Base-by-base conservation (phyloP, 2,113 vertebrate species). In the Actenoides lindsayi region DNA sequence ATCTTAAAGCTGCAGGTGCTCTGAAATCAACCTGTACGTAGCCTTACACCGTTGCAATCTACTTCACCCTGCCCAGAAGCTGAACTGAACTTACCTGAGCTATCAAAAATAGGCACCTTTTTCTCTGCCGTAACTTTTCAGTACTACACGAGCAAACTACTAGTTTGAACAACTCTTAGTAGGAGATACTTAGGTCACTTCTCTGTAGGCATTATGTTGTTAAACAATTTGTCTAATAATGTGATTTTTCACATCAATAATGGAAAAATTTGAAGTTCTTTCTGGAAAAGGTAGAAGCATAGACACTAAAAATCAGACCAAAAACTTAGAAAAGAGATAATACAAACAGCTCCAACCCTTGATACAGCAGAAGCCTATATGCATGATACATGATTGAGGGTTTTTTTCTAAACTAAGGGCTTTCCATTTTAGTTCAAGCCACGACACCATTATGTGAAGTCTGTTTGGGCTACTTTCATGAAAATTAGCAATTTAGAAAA, bases 401-500 rank as follows among this genome's bases (percentile, higher is more conserved):
- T 74, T 56, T 69, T 44, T 56, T 17, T 9, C 30, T 51, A 63
- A 89, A 65, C 13, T 60, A 53, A 75, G 11, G 39, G 18, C 16
- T 75, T 93, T 25, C 42, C 25, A 50, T 82, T 94, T 94, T 44
- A 68, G 46, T 78, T 63, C 48, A 84, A 92, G 27, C 28, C 37
- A 42, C 39, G 28, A 39, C 65, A 84, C 17, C 41, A 18, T 94
- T 91, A 91, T 3, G 8, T 60, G 79, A 95, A 92, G 30, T 80
- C 70, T 88, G 12, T 44, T 69, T 60, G 37, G 28, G n/a, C 13
- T 68, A 27, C 21, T 84, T 76, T 87, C 67, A 63, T 33, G 21
- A 87, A 96, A 89, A 93, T 59, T 78, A 90, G 77, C 82, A 75
- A 65, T 89, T 90, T 89, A 51, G 89, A 84, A 89, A 73, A 76